A percentile compares a stretch with the other conserved stretches of the same genome.
phyloP scores from a whole-genome alignment of 2,113 vertebrate species.

The Rhinogobius similis region DNA sequence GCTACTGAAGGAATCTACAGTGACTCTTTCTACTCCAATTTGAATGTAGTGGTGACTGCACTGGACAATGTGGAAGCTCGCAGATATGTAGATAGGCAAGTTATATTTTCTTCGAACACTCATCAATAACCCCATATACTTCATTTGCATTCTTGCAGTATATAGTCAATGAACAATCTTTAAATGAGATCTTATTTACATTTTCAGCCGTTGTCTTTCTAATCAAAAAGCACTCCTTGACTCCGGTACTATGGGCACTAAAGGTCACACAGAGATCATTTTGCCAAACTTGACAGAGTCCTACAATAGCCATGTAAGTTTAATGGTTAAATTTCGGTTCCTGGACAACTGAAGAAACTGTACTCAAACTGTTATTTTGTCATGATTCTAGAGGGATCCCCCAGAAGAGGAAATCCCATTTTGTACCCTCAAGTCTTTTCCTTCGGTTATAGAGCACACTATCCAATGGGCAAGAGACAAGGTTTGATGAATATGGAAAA shows the following conservation, averaged over 20 bases:
- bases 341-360: too few species aligned
- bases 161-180: background rate
- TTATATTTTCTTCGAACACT: background rate
- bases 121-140: background rate
- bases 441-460: constrained; percentile 95
- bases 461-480: constrained; percentile 99
- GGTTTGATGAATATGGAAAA: constrained; percentile 68
- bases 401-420: constrained; percentile 99
- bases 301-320: constrained; percentile 96
- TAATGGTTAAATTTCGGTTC: background rate
- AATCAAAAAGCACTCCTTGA: constrained; percentile 93
- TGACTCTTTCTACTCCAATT: constrained; percentile 87
- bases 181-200: background rate
- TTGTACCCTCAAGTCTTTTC: constrained; percentile 98
- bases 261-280: constrained; percentile 96
- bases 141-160: background rate
- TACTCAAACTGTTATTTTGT: background rate
- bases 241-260: constrained; percentile 98
- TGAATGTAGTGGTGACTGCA: constrained; percentile 90
- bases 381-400: constrained; percentile 86
- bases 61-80: constrained; percentile 97
- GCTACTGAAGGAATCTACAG: constrained; percentile 89
- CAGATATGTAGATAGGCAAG: constrained; percentile 96
- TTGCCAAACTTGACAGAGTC: constrained; percentile 95
- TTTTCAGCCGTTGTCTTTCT: constrained; percentile 88